Evolutionary conservation across 2,113 vertebrate genomes (phyloP).

Genomic region (Sorex fumeus): DNA sequence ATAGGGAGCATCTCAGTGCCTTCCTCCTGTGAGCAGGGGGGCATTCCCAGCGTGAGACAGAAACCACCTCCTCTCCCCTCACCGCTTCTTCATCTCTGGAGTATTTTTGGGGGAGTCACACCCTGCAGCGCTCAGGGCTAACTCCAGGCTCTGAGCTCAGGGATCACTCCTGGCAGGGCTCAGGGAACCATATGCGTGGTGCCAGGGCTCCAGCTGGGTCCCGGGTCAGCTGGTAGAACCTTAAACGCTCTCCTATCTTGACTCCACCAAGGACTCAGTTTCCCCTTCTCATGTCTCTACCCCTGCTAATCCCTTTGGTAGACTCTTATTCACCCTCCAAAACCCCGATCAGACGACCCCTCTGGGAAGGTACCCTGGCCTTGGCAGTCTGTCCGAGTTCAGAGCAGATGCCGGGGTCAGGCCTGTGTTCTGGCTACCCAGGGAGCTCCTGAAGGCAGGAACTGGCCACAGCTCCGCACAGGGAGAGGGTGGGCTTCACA

Average conservation of each 20-base stretch:
- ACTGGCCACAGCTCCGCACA: background rate
- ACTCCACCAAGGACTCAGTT: no score
- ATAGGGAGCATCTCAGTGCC: slow-evolving; percentile 88
- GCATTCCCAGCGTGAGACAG: background rate
- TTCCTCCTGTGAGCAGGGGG: background rate
- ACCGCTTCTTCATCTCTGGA: background rate
- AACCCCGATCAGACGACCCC: background rate
- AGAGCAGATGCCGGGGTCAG: background rate
- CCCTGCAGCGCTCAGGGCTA: no score
- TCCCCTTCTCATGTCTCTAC: background rate
- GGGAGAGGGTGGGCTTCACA: no score
- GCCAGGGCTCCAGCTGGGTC: no score
- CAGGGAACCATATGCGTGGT: no score
- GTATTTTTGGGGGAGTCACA: background rate
- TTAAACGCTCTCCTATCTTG: no score
- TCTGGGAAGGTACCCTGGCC: background rate
- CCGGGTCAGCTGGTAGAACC: no score
- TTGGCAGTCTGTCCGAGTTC: background rate
- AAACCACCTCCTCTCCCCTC: slow-evolving; percentile 41
- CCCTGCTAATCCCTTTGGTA: background rate
- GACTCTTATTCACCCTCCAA: slow-evolving; percentile 67
- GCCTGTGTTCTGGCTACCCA: background rate
- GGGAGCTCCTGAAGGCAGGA: background rate
- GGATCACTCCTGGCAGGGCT: no score
- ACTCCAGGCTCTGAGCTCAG: no score